Evolutionary conservation across 2,113 vertebrate genomes (phyloP), one percentile per base, ranked within the genome.

Genomic region (Nanorana parkeri): DNA sequence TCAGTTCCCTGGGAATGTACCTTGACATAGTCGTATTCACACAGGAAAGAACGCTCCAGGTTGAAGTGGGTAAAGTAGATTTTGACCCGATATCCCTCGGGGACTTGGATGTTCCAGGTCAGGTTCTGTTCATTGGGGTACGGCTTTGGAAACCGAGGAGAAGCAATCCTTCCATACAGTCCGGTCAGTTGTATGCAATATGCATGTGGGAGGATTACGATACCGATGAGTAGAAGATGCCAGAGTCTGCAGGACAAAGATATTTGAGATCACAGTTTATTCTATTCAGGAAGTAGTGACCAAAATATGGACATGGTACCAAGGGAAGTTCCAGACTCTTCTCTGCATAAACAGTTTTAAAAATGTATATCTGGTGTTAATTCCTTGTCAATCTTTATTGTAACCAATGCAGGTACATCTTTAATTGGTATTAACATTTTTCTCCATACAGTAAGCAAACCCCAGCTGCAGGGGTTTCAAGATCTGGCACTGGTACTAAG

Each of bases 11-110:
- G 32, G 32, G 66, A 28, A 6, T n/a, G 11, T 94, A 99, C 97
- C 97, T 97, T 93, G 66, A 99, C 85, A 4, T 94, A 97, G 90
- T 99, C 97, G 0, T 99, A 98, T 92, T 97, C 96, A 87, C 97
- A 99, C 76, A 85, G 89, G 80, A 95, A 86, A 10, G 97, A 99
- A 19, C 93, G 90, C 83, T 99, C 97, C 89, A 99, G 0, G 83
- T 92, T 91, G 87, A 99, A 99, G 86, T 96, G 93, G 19, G 95
- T 95, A 86, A 99, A 99, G 86, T 97, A 97, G 64, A 99, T 92
- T 28, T 94, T 94, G 86, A 99, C 75, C 72, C 91, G 92, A 88
- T 96, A 95, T 72, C 97, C 96, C 0, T 84, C 81, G 15, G 95
- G 94, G 1, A 92, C 95, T 0, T 85, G 93, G 87, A 99, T 95